Percentiles rank a stretch among this genome's conserved stretches.
Evolutionary conservation across 2,888 invertebrate species (phyloP).

Genomic region (Melanophora roralis): DNA sequence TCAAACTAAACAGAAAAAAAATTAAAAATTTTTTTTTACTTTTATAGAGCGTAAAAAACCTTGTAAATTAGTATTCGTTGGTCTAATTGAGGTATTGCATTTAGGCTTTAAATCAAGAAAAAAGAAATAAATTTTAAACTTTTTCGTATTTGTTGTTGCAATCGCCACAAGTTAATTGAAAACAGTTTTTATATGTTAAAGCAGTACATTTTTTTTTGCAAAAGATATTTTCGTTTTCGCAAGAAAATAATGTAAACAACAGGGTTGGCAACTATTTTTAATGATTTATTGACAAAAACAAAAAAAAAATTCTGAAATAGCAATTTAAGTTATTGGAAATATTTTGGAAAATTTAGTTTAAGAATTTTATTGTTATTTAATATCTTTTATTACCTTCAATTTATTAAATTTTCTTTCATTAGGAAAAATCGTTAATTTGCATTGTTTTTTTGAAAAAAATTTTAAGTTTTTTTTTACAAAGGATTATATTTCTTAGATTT

Average conservation of each 20-base stretch:
- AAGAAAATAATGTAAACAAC: neutral
- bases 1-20: constrained; percentile 41
- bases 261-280: constrained; percentile 29
- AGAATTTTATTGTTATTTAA: too few relatives aligned
- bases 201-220: neutral
- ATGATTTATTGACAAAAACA: neutral
- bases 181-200: constrained; percentile 38
- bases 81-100: constrained; percentile 59
- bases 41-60: neutral
- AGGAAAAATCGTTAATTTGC: too few relatives aligned
- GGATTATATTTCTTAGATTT: too few relatives aligned
- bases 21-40: too few relatives aligned
- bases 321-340: too few relatives aligned
- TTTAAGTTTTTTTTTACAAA: too few relatives aligned
- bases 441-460: too few relatives aligned
- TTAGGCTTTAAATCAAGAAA: constrained; percentile 9
- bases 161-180: constrained; percentile 55
- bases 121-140: neutral
- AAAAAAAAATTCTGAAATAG: too few relatives aligned
- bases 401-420: too few relatives aligned
- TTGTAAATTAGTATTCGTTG: constrained; percentile 23
- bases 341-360: too few relatives aligned
- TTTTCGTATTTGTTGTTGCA: constrained; percentile 18
- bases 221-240: neutral
- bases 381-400: too few relatives aligned